Conservation (phyloP, 2,797 vertebrate species). For the Lindbergichthys nudifrons region DNA sequence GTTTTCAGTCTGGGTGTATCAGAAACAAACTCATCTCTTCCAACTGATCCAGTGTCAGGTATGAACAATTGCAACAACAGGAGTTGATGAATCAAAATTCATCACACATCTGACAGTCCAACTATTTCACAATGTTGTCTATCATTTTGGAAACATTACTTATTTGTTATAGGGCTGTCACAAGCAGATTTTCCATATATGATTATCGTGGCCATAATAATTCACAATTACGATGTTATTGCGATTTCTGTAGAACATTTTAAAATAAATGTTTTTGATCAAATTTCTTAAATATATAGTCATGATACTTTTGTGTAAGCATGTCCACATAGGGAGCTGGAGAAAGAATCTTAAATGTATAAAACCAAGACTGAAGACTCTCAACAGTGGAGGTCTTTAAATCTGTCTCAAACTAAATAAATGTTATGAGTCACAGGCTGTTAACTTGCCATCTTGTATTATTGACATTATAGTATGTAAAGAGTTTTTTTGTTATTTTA, state of each 20-base stretch:
- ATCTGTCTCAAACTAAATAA: background rate
- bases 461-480: background rate
- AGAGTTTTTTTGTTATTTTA: background rate
- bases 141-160: background rate
- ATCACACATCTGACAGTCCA: background rate
- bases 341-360: too few relatives aligned
- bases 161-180: background rate
- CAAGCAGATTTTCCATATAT: too few relatives aligned
- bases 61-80: background rate
- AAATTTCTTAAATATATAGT: too few relatives aligned
- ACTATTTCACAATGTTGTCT: background rate
- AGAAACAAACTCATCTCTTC: slow-evolving; percentile 1
- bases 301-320: too few relatives aligned
- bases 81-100: background rate
- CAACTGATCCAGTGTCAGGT: slow-evolving; percentile 7
- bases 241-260: too few relatives aligned
- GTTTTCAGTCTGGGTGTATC: background rate
- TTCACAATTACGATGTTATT: too few relatives aligned
- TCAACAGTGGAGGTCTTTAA: background rate
- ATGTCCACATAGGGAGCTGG: too few relatives aligned
- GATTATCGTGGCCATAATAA: too few relatives aligned
- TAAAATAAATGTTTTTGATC: too few relatives aligned
- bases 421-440: background rate
- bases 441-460: background rate
- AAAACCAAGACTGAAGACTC: too few relatives aligned